Evolutionary conservation across 2,888 invertebrate species (phyloP), one percentile per base, ranked within the genome.

Genomic region (Andricus curvator): DNA sequence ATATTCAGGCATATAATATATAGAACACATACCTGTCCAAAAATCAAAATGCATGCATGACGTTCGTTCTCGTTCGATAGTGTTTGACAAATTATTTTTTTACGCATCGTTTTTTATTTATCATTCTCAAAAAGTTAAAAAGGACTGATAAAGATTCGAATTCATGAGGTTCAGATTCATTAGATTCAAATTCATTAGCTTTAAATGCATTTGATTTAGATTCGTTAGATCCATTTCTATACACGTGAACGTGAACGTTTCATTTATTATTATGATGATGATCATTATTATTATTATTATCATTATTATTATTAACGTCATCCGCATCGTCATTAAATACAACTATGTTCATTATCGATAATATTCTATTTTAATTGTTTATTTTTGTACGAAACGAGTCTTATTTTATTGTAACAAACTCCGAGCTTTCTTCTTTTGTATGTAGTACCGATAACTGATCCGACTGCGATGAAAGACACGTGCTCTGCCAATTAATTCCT

Each of bases 311-410:
- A 84, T 82, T 82, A 82, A 81, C 81, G 81, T 81, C 80, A 74
- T 74, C 74, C 74, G 56, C 56, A 82, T 84, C 81, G 83, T 85
- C 82, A 84, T 83, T 33, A 37, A 70, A 60, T 83, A 84, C 82
- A 83, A 82, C 48, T 78, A 82, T 74, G 74, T 74, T 84, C 78
- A 83, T 78, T 81, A 84, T 82, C 78, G 70, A 82, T 82, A 81
- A 79, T 74, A 78, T 83, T 78, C 82, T 66, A 87, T 86, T 89
- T 88, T 88, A 87, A 89, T 88, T 88, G 86, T 90, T 91, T 91
- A 91, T 91, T 91, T 91, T 91, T 91, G 87, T 91, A 91, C 88
- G 85, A 88, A 88, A 88, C 85, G 86, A 87, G 86, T 85, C 86
- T 88, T 88, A 87, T 86, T 89, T 88, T 84, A 85, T 87, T 86